Conservation (phyloP, 2,888 invertebrate genomes). For the Tricholauxania praeusta region DNA sequence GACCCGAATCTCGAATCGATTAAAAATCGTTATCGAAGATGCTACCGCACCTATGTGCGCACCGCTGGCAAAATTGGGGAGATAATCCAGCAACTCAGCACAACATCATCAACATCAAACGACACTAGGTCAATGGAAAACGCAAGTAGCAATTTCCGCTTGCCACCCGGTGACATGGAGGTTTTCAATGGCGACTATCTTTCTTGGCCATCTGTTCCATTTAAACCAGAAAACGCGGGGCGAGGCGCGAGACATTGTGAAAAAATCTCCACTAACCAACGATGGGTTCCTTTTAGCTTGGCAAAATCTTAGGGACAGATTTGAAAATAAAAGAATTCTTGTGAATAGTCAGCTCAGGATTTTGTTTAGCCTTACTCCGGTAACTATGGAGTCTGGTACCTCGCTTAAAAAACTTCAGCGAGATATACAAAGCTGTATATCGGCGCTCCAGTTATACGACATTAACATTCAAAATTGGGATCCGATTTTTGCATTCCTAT, state of each 20-base stretch:
- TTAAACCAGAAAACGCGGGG: conserved; percentile 6
- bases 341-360: conserved; percentile 10
- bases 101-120: too few relatives aligned
- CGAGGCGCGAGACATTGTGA: not conserved
- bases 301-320: not conserved
- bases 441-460: not conserved
- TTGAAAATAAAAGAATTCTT: not conserved
- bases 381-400: not conserved
- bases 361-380: not conserved
- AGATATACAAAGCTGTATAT: not conserved
- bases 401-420: conserved; percentile 12
- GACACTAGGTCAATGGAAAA: too few relatives aligned
- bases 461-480: not conserved
- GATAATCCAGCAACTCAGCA: too few relatives aligned
- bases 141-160: too few relatives aligned
- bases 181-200: too few relatives aligned
- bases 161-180: too few relatives aligned
- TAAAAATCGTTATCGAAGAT: too few relatives aligned
- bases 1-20: too few relatives aligned
- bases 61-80: too few relatives aligned
- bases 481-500: not conserved
- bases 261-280: not conserved
- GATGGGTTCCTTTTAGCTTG: not conserved
- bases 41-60: too few relatives aligned
- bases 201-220: not conserved